Evolutionary conservation across 2,888 invertebrate genomes (phyloP).

Genomic region (Anoncus sp.): DNA sequence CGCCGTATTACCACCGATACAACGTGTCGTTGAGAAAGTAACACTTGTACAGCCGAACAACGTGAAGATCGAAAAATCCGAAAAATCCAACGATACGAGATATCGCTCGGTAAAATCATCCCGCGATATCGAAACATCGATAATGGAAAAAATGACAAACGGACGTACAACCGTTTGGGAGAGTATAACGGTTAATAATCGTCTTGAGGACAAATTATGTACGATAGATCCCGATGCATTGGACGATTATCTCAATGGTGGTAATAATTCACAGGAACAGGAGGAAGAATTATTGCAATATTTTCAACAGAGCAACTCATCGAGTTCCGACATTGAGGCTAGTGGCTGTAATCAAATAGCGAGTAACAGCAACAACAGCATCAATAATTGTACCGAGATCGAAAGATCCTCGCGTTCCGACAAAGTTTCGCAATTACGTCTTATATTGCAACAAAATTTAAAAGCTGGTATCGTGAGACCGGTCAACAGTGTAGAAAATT

Average conservation of each 20-base stretch:
- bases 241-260: slow-evolving; percentile 92
- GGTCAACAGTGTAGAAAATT: slow-evolving; percentile 44
- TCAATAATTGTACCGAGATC: too few species aligned
- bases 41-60: slow-evolving; percentile 27
- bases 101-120: slow-evolving; percentile 69
- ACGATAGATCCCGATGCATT: slow-evolving; percentile 92
- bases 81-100: slow-evolving; percentile 60
- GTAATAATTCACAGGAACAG: slow-evolving; percentile 90
- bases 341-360: slow-evolving; percentile 9
- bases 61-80: slow-evolving; percentile 58
- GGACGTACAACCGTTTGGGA: slow-evolving; percentile 55
- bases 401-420: slow-evolving; percentile 84
- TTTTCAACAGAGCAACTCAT: slow-evolving; percentile 87
- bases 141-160: slow-evolving; percentile 51
- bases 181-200: slow-evolving; percentile 47
- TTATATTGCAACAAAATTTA: slow-evolving; percentile 88
- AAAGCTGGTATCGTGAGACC: slow-evolving; percentile 82
- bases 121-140: slow-evolving; percentile 39
- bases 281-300: slow-evolving; percentile 94
- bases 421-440: slow-evolving; percentile 90
- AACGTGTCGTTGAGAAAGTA: slow-evolving; percentile 41
- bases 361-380: slow-evolving; percentile 11
- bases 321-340: slow-evolving; percentile 78
- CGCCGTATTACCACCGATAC: slow-evolving; percentile 32
- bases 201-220: slow-evolving; percentile 84